These are phyloP conservation scores for Cephus nigrinus DNA, from an alignment of 2,888 invertebrate species.

Conservation along the genomic window DNA sequence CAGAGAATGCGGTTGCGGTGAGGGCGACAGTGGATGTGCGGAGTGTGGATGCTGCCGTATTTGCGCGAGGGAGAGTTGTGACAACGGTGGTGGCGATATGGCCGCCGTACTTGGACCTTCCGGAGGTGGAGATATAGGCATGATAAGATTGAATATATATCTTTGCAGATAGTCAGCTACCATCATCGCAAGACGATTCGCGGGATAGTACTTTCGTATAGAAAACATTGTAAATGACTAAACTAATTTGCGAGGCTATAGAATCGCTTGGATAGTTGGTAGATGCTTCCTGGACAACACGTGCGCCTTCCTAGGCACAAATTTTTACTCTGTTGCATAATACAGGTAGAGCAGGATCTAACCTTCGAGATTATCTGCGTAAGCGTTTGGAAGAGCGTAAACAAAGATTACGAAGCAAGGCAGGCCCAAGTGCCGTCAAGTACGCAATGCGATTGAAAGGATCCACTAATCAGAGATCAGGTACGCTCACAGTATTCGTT, in stretches of 20 bases:
- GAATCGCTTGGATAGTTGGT: conserved; percentile 53
- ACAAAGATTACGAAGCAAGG: conserved; percentile 66
- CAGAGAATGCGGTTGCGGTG: conserved; percentile 94
- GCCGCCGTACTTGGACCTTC: conserved; percentile 63
- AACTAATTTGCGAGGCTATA: conserved; percentile 27
- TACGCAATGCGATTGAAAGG: conserved; percentile 56
- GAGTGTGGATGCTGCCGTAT: conserved; percentile 92
- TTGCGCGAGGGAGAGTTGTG: conserved; percentile 80
- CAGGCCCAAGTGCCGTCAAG: conserved; percentile 55
- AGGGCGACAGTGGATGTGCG: conserved; percentile 93
- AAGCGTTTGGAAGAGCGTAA: conserved; percentile 71
- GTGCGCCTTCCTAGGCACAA: conserved; percentile 3
- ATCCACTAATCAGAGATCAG: conserved; percentile 50
- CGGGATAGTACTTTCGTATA: no score
- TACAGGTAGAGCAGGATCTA: conserved; percentile 68
- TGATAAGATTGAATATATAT: conserved; percentile 70
- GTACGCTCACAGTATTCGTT: conserved; percentile 25
- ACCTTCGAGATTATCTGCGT: conserved; percentile 72
- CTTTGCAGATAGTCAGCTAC: conserved; percentile 63
- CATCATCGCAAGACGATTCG: conserved; percentile 25
- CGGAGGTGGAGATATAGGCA: conserved; percentile 68
- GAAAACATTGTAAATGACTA: neutral
- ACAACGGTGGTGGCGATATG: conserved; percentile 61
- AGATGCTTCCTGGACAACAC: conserved; percentile 24
- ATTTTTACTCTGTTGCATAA: conserved; percentile 10